Evolutionary conservation across 2,797 vertebrate species (phyloP).

Genomic region (Pseudochaenichthys georgianus): DNA sequence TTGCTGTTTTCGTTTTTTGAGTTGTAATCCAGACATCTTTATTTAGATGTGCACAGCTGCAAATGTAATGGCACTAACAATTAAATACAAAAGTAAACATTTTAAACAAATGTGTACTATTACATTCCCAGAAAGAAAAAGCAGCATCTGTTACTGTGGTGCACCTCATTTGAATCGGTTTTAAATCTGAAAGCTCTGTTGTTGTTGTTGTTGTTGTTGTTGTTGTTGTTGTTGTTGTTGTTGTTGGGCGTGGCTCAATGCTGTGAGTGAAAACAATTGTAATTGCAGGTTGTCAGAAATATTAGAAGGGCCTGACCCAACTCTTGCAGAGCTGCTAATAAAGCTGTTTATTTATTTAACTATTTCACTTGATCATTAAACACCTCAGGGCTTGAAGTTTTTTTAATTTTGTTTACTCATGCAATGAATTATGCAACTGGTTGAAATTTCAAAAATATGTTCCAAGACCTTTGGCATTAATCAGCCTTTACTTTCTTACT

Average conservation of each 20-base stretch:
- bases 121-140: not conserved
- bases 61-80: not conserved
- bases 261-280: constrained; percentile 17
- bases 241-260: constrained; percentile 43
- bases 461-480: constrained; percentile 2
- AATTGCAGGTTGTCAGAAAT: constrained; percentile 16
- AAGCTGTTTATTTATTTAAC: constrained; percentile 29
- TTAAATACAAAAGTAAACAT: not conserved
- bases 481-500: not conserved
- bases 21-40: not conserved
- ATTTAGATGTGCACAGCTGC: not conserved
- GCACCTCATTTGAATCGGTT: not conserved
- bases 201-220: constrained; percentile 6
- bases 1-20: constrained; percentile 4
- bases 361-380: constrained; percentile 28
- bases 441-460: constrained; percentile 17
- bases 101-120: not conserved
- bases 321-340: constrained; percentile 16
- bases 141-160: not conserved
- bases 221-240: constrained; percentile 4
- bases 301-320: constrained; percentile 30
- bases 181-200: constrained; percentile 10
- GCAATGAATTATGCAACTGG: constrained; percentile 32
- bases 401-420: constrained; percentile 21
- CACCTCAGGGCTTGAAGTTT: constrained; percentile 2